Base-by-base conservation (phyloP, 2,888 invertebrate species). In the Trimorus sp. region DNA sequence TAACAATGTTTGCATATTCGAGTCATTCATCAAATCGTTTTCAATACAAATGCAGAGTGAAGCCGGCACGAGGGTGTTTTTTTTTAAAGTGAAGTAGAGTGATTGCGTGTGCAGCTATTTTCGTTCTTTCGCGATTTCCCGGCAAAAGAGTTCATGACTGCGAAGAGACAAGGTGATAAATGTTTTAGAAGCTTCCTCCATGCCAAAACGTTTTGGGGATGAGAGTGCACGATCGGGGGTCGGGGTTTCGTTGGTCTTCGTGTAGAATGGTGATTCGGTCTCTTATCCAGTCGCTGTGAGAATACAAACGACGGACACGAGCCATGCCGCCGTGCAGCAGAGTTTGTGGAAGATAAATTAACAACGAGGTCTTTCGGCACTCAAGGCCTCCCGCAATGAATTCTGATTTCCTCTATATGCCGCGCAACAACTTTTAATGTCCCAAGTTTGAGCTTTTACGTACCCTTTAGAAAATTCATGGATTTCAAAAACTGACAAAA, bases 271-370 rank as follows among this genome's bases (percentile, higher is more conserved):
- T 83, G 83, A 83, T 83, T 83, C 83, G 69, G 83, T 83, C 83
- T 83, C 83, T 83, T 83, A 83, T 83, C 83, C 83, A 83, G 79
- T 83, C 83, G 83, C 79, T 63, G 65, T 59, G 51, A 70, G 83
- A 83, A 83, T 83, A 83, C 79, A 83, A 83, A 83, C 83, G 83
- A 83, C 83, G 77, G 79, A 83, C 79, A 79, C 79, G 74, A 79
- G 77, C 74, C 79, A 45, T 62, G 68, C 73, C 68, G 49, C 71
- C 63, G 60, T 53, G 79, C 56, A 66, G 49, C 71, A 79, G 82
- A 83, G 69, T 83, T 83, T 79, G 73, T 54, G 15, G 74, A 83
- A 83, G 79, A 83, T 83, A 83, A 83, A 83, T 83, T 83, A 83
- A 83, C 83, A 83, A 83, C 76, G 79, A 77, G 77, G 79, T 76